These are phyloP conservation scores for Halocaridina rubra DNA, from an alignment of 2,888 invertebrate species.

Conservation along the genomic window DNA sequence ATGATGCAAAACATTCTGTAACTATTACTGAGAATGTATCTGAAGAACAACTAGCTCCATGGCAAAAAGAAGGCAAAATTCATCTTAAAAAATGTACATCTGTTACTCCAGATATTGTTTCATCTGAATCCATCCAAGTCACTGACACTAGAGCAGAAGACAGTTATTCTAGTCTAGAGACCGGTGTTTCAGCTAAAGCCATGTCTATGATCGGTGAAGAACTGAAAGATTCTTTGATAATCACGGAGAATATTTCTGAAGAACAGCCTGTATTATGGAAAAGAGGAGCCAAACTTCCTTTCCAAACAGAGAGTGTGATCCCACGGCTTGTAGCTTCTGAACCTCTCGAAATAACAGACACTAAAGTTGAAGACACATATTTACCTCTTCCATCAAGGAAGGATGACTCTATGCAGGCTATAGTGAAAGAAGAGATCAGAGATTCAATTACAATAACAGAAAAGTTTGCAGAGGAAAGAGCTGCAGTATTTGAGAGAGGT, in stretches of 20 bases:
- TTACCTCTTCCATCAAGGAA: not conserved
- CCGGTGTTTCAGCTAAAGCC: not conserved
- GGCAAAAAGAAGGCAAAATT: slow-evolving; percentile 33
- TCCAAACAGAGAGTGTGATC: slow-evolving; percentile 1
- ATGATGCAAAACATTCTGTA: slow-evolving; percentile 32
- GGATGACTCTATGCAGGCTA: slow-evolving; percentile 10
- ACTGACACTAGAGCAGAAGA: not conserved
- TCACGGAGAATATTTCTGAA: slow-evolving; percentile 5
- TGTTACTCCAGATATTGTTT: slow-evolving; percentile 36
- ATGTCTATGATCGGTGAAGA: not conserved
- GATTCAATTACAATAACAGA: slow-evolving; percentile 27
- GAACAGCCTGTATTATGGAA: not conserved
- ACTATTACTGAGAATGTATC: slow-evolving; percentile 25
- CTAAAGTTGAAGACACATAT: slow-evolving; percentile 68
- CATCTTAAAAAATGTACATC: slow-evolving; percentile 32
- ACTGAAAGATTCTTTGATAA: not conserved
- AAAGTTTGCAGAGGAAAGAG: slow-evolving; percentile 25
- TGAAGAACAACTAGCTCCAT: slow-evolving; percentile 37
- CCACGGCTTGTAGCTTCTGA: slow-evolving; percentile 59
- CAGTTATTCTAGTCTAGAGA: not conserved
- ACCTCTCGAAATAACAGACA: slow-evolving; percentile 59
- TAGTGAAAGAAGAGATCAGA: slow-evolving; percentile 31
- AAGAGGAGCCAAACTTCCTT: slow-evolving; percentile 1
- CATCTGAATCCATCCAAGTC: not conserved
- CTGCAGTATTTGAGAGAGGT: slow-evolving; percentile 19